Evolutionary conservation across 2,888 invertebrate genomes (phyloP).

Genomic region (Prosopocoilus inquinatus): DNA sequence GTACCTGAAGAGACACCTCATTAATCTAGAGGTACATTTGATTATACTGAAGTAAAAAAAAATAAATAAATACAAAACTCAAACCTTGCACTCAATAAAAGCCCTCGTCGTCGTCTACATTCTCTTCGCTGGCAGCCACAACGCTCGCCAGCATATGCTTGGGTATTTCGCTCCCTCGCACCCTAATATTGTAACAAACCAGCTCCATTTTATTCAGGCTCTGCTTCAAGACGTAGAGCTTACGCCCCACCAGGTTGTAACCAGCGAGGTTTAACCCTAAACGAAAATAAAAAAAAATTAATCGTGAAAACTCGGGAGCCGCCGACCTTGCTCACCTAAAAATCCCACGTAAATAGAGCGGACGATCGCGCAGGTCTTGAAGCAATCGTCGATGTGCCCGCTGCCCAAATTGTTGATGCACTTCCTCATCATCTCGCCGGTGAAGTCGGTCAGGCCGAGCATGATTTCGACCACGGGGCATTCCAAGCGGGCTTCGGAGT

Average conservation of each 20-base stretch:
- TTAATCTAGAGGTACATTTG: neutral
- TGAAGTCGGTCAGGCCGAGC: conserved; percentile 81
- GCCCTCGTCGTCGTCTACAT: conserved; percentile 46
- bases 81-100: conserved; percentile 29
- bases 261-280: conserved; percentile 52
- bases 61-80: neutral
- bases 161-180: conserved; percentile 79
- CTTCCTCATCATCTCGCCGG: conserved; percentile 87
- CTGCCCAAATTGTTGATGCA: conserved; percentile 79
- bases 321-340: conserved; percentile 53
- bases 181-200: conserved; percentile 76
- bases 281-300: conserved; percentile 37
- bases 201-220: conserved; percentile 81
- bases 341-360: conserved; percentile 64
- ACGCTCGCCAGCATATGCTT: conserved; percentile 63
- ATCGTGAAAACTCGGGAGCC: conserved; percentile 5
- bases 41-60: neutral
- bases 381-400: conserved; percentile 72
- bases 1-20: no score
- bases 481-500: conserved; percentile 30
- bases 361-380: conserved; percentile 69
- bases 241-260: conserved; percentile 66
- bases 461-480: conserved; percentile 60
- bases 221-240: conserved; percentile 68
- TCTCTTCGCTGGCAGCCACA: conserved; percentile 39